Evolutionary conservation across 1,140 invertebrate genomes (phyloP).

Genomic region (Atopsyche davidsoni): DNA sequence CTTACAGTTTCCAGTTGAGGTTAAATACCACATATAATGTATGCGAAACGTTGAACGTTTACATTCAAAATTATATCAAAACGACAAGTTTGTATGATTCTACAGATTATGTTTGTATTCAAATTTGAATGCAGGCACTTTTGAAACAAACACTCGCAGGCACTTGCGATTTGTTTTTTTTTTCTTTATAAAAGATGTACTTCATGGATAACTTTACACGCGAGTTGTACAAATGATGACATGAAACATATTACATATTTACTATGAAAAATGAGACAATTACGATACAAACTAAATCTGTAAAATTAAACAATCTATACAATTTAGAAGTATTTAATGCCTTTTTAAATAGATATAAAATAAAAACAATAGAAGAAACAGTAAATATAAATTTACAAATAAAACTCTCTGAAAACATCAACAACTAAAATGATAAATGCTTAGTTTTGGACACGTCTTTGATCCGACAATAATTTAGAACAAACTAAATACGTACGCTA

Average conservation of each 20-base stretch:
- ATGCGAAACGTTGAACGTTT: too few species aligned
- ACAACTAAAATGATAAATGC: constrained; percentile 25
- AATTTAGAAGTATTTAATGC: too few species aligned
- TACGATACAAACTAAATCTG: not conserved
- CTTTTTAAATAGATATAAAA: not conserved
- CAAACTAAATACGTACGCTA: too few species aligned
- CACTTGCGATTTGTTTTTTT: constrained; percentile 21
- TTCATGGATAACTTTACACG: too few species aligned
- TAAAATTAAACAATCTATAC: not conserved
- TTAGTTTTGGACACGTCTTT: constrained; percentile 8
- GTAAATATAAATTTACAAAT: constrained; percentile 25
- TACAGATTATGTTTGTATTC: not conserved
- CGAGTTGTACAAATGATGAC: too few species aligned
- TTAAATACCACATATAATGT: too few species aligned
- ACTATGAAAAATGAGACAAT: too few species aligned
- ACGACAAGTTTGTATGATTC: not conserved
- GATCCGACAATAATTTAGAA: not conserved
- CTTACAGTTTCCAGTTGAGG: too few species aligned
- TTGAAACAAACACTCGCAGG: constrained; percentile 11
- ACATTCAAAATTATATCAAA: too few species aligned
- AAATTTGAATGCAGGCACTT: constrained; percentile 13
- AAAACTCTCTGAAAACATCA: constrained; percentile 29
- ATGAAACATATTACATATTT: too few species aligned
- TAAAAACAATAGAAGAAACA: not conserved
- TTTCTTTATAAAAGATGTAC: too few species aligned